Conservation (phyloP, 2,113 vertebrate species). For the Ptychochromis oligacanthus region DNA sequence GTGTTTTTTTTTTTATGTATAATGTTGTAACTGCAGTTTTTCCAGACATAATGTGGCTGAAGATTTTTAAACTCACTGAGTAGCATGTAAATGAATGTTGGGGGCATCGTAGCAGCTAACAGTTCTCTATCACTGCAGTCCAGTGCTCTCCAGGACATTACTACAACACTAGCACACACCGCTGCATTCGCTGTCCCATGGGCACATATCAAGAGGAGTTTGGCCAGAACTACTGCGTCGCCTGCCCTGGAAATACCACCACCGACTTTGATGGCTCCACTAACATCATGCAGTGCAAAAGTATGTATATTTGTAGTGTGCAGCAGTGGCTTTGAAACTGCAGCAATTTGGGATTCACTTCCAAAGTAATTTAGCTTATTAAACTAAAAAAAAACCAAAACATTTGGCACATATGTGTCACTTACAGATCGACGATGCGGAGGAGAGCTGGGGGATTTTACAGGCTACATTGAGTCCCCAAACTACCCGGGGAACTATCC, state of each 20-base stretch:
- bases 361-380: neutral
- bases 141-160: constrained; percentile 98
- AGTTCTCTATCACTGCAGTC: constrained; percentile 69
- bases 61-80: neutral
- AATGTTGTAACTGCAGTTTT: neutral
- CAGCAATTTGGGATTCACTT: neutral
- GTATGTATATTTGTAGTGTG: constrained; percentile 72
- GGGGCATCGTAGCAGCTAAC: neutral
- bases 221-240: constrained; percentile 91
- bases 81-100: neutral
- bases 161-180: constrained; percentile 95
- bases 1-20: neutral
- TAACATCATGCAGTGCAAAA: constrained; percentile 96
- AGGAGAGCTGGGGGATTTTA: constrained; percentile 94
- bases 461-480: constrained; percentile 95
- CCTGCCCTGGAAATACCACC: constrained; percentile 95
- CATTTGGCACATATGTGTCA: constrained; percentile 25
- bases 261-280: constrained; percentile 98
- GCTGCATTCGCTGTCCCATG: constrained; percentile 91
- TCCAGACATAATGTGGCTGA: neutral
- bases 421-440: constrained; percentile 91
- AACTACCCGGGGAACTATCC: constrained; percentile 99
- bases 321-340: neutral
- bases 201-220: constrained; percentile 94
- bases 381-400: neutral